Base-by-base conservation (phyloP, 2,888 invertebrate species). In the Phortica okadai region DNA sequence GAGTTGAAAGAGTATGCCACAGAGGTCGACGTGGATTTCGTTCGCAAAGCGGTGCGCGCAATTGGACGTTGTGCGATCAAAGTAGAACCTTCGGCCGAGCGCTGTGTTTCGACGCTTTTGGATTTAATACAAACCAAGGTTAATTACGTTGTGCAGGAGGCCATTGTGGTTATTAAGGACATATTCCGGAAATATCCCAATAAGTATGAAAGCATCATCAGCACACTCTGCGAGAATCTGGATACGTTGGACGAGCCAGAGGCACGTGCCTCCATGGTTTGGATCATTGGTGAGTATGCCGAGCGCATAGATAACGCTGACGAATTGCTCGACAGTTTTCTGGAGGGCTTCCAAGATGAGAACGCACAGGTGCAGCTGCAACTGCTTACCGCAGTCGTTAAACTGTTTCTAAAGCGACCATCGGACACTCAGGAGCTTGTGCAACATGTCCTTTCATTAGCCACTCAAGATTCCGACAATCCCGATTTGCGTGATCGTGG, bases 251-350 rank as follows among this genome's bases (percentile, higher is more conserved):
- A 99, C 91, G 99, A 99, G 90, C 99, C 99, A 0, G 99, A 99
- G 91, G 99, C 99, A 0, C 93, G 99, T 84, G 99, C 99, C 5
- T 98, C 98, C 7, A 99, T 99, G 99, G 99, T 96, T 16, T 96
- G 96, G 96, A 96, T 96, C 76, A 96, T 96, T 80, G 99, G 99
- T 25, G 99, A 99, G 92, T 99, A 99, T 92, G 99, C 99, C 0
- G 99, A 99, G 91, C 95, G 99, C 82, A 99, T 99, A 84, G 99
- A 99, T 92, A 99, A 99, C 91, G 99, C 99, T 0, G 99, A 99
- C 89, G 99, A 99, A 89, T 93, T 99, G 44, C 93, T 99, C 25
- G 99, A 99, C 90, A 98, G 98, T 79, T 99, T 99, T 93, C 93
- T 99, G 7, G 99, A 99, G 92, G 99, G 98, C 11, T 99, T 99